phyloP scores from a whole-genome alignment of 1,140 invertebrate genomes.

The Lordiphosa clarofinis region DNA sequence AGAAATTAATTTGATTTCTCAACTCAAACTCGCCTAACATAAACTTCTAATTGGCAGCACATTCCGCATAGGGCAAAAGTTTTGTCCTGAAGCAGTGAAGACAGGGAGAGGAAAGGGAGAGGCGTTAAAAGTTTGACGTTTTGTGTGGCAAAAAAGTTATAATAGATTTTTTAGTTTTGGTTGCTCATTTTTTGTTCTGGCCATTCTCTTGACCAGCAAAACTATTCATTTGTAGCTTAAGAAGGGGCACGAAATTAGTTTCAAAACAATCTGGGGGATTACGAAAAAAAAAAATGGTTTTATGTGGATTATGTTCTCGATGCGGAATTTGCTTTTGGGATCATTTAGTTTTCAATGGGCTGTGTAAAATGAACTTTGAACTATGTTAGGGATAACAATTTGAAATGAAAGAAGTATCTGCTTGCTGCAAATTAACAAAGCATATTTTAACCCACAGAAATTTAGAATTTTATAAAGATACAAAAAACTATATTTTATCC shows the following conservation, averaged over 20 bases:
- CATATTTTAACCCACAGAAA: too few species aligned
- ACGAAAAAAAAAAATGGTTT: constrained; percentile 29
- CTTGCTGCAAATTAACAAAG: too few species aligned
- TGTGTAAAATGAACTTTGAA: too few species aligned
- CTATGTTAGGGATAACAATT: too few species aligned
- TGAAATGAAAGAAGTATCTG: too few species aligned
- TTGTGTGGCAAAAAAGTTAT: constrained; percentile 62
- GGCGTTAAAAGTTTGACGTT: constrained; percentile 52
- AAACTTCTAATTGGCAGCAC: constrained; percentile 76
- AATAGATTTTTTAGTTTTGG: constrained; percentile 74
- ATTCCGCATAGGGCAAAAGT: constrained; percentile 58
- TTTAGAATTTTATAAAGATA: too few species aligned
- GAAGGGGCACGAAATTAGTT: neutral
- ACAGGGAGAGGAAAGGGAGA: constrained; percentile 10
- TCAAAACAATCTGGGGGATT: constrained; percentile 17
- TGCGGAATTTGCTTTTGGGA: too few species aligned
- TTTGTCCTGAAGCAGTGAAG: constrained; percentile 10
- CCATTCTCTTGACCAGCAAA: constrained; percentile 18
- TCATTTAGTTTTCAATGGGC: too few species aligned
- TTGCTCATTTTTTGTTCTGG: constrained; percentile 46
- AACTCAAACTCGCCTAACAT: constrained; percentile 46
- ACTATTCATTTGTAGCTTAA: constrained; percentile 64
- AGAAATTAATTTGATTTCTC: constrained; percentile 60
- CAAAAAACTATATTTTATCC: too few species aligned
- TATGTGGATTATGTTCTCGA: constrained; percentile 1